Evolutionary conservation across 1,140 invertebrate species (phyloP).

Genomic region (Drosophila punjabiensis): DNA sequence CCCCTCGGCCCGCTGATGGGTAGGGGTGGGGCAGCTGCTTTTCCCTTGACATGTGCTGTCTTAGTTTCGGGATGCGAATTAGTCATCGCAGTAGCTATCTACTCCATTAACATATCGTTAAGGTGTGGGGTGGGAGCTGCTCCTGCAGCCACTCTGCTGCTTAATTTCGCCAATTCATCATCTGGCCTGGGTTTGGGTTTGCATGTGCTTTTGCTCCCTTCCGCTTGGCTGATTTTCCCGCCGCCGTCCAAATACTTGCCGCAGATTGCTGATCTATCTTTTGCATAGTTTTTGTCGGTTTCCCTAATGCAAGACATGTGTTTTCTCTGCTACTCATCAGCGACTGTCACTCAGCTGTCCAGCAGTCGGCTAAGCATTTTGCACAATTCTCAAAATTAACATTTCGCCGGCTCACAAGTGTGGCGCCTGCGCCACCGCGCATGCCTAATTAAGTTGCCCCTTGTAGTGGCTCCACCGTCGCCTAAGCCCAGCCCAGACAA

Average conservation of each 20-base stretch:
- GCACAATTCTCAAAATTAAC: constrained; percentile 57
- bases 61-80: constrained; percentile 46
- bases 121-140: constrained; percentile 12
- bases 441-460: constrained; percentile 71
- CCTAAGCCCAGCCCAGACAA: constrained; percentile 6
- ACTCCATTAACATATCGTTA: constrained; percentile 61
- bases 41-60: constrained; percentile 16
- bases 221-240: constrained; percentile 49
- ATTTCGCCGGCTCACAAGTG: constrained; percentile 50
- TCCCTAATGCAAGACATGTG: constrained; percentile 25
- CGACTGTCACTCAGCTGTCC: constrained; percentile 58
- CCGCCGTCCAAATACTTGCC: constrained; percentile 22
- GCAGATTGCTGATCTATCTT: constrained; percentile 50
- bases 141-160: constrained; percentile 1
- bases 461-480: constrained; percentile 28
- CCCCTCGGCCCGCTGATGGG: neutral
- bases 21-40: constrained; percentile 29
- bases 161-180: constrained; percentile 67
- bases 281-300: constrained; percentile 15
- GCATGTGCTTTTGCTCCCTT: constrained; percentile 50
- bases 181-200: constrained; percentile 59
- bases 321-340: constrained; percentile 49
- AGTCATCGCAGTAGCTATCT: constrained; percentile 51
- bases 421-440: constrained; percentile 66
- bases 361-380: constrained; percentile 47